A percentile compares a stretch with the other conserved stretches of the same genome.
Conservation (phyloP, 2,113 vertebrate species). For the Pachypanchax playfairii region DNA sequence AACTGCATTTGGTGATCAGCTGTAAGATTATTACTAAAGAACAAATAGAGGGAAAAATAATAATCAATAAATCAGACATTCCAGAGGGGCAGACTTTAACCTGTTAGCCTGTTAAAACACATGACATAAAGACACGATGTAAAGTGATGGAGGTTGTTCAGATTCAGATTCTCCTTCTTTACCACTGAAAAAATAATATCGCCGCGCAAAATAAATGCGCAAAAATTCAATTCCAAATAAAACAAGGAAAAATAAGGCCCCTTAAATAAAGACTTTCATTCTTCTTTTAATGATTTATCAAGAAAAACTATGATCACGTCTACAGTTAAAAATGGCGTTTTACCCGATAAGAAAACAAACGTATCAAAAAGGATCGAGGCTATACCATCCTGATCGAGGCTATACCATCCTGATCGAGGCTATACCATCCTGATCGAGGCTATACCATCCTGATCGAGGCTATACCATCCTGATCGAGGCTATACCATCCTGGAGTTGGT, state of each 20-base stretch:
- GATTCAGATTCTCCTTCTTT: slow-evolving; percentile 43
- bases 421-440: no score
- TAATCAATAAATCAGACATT: slow-evolving; percentile 86
- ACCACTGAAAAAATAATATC: slow-evolving; percentile 61
- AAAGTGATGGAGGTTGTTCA: no score
- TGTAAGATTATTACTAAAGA: slow-evolving; percentile 60
- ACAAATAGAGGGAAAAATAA: slow-evolving; percentile 46
- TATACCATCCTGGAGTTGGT: slow-evolving; percentile 96
- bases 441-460: slow-evolving; percentile 89
- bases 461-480: slow-evolving; percentile 90
- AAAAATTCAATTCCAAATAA: slow-evolving; percentile 75
- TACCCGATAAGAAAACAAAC: slow-evolving; percentile 85
- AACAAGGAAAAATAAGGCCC: slow-evolving; percentile 91
- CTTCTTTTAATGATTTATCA: slow-evolving; percentile 67
- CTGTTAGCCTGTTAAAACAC: slow-evolving; percentile 67
- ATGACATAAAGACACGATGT: no score
- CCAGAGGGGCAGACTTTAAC: slow-evolving; percentile 81
- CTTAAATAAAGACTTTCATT: slow-evolving; percentile 91
- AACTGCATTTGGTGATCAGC: slow-evolving; percentile 74
- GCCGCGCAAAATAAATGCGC: slow-evolving; percentile 64
- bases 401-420: slow-evolving; percentile 89
- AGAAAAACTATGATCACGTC: slow-evolving; percentile 66
- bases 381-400: no score
- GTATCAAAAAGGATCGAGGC: slow-evolving; percentile 75
- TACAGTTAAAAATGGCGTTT: slow-evolving; percentile 81